phyloP scores from a whole-genome alignment of 1,140 invertebrate genomes.

The Bombus affinis region DNA sequence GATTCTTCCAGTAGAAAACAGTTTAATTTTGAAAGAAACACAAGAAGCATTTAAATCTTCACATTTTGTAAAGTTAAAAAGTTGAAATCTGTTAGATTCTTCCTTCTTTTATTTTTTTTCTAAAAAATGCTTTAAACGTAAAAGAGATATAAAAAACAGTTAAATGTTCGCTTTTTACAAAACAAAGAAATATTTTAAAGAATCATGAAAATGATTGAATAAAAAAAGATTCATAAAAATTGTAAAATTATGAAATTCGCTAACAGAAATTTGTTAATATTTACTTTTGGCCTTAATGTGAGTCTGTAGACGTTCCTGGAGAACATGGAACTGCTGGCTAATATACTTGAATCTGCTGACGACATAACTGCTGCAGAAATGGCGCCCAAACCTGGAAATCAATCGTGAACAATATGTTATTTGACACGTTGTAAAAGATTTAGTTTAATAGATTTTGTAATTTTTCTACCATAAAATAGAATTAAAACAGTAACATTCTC shows the following conservation, averaged over 20 bases:
- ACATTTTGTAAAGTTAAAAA: no score
- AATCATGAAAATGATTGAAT: no score
- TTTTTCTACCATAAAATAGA: neutral
- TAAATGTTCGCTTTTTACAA: neutral
- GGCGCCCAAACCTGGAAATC: slow-evolving; percentile 86
- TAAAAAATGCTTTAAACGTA: neutral
- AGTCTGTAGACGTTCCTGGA: slow-evolving; percentile 91
- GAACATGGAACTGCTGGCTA: slow-evolving; percentile 91
- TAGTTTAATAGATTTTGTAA: neutral
- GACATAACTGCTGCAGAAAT: slow-evolving; percentile 93
- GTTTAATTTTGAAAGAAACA: no score
- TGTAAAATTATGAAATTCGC: no score
- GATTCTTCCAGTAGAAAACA: no score
- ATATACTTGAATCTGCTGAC: slow-evolving; percentile 90
- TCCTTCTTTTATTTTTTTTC: neutral
- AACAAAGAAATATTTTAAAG: no score
- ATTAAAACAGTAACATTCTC: no score
- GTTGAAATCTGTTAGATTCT: no score
- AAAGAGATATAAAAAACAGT: neutral
- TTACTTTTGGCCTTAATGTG: slow-evolving; percentile 87
- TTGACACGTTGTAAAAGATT: neutral
- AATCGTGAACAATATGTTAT: neutral
- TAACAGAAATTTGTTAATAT: slow-evolving; percentile 30
- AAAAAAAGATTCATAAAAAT: no score
- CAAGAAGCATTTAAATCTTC: no score